A percentile compares a stretch with the other conserved stretches of the same genome.
Conservation (phyloP, 1,140 invertebrate genomes). For the Paralvinella palmiformis region DNA sequence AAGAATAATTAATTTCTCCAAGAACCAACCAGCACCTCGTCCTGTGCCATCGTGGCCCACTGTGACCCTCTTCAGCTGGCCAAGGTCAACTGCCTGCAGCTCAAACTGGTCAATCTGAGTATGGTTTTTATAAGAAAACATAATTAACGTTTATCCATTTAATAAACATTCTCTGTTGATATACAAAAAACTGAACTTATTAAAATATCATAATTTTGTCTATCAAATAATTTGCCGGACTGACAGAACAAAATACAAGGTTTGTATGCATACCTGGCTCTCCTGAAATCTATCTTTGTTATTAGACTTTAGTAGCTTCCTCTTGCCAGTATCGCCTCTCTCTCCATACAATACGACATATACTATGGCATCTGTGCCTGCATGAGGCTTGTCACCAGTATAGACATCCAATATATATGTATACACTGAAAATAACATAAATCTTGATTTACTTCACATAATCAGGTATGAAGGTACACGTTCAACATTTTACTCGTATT, state of each 20-base stretch:
- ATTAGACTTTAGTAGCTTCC: conserved; percentile 20
- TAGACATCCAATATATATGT: conserved; percentile 29
- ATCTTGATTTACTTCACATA: no score
- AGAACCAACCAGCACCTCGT: conserved; percentile 30
- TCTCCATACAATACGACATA: conserved; percentile 29
- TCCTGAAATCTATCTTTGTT: conserved; percentile 8
- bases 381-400: conserved; percentile 27
- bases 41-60: conserved; percentile 25
- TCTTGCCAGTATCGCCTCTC: conserved; percentile 29
- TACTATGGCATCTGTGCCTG: conserved; percentile 31
- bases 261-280: conserved; percentile 19
- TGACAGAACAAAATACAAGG: no score
- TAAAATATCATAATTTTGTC: no score
- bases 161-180: no score
- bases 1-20: conserved; percentile 22
- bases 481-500: no score
- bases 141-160: no score
- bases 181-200: no score
- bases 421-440: conserved; percentile 23
- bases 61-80: conserved; percentile 18
- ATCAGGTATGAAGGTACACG: no score
- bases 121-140: no score
- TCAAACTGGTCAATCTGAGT: conserved; percentile 22
- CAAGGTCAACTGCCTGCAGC: conserved; percentile 19
- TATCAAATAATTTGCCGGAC: no score